Evolutionary conservation across 1,140 invertebrate species (phyloP).

Genomic region (Brachionus asplanchnoidis): DNA sequence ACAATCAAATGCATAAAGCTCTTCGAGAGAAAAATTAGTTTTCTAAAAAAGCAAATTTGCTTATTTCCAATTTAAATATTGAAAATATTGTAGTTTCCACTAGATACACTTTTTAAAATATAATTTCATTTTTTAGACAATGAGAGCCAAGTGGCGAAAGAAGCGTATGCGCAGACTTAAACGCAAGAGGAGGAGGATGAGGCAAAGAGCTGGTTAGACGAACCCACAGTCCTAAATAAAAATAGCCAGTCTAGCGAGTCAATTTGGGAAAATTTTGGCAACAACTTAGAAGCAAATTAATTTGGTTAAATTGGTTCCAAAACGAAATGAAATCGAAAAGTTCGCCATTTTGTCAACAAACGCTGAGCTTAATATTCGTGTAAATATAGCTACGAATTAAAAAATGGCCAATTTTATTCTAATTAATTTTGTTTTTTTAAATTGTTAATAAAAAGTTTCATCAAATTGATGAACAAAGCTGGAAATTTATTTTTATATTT

Average conservation of each 20-base stretch:
- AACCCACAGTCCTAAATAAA: not conserved
- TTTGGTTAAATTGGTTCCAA: not conserved
- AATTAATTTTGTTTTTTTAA: constrained; percentile 7
- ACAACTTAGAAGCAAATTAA: not conserved
- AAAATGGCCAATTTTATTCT: not conserved
- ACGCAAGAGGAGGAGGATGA: constrained; percentile 59
- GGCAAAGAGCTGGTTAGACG: constrained; percentile 57
- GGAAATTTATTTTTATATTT: not conserved
- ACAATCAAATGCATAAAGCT: not conserved
- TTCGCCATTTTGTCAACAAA: not conserved
- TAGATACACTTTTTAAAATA: not conserved
- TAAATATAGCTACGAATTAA: not conserved
- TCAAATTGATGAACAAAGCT: constrained; percentile 28
- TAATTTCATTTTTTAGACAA: not conserved
- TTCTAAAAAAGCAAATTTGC: not conserved
- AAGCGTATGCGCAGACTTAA: constrained; percentile 59
- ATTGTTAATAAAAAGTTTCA: constrained; percentile 32
- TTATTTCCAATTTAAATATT: not conserved
- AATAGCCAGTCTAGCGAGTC: not conserved
- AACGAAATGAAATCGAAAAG: not conserved
- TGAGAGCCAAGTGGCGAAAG: constrained; percentile 54
- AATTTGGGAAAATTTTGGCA: not conserved
- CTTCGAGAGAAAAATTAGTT: not conserved
- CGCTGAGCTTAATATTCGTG: not conserved
- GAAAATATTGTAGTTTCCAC: not conserved